Evolutionary conservation across 1,140 invertebrate genomes (phyloP).

Genomic region (Phthorimaea operculella): DNA sequence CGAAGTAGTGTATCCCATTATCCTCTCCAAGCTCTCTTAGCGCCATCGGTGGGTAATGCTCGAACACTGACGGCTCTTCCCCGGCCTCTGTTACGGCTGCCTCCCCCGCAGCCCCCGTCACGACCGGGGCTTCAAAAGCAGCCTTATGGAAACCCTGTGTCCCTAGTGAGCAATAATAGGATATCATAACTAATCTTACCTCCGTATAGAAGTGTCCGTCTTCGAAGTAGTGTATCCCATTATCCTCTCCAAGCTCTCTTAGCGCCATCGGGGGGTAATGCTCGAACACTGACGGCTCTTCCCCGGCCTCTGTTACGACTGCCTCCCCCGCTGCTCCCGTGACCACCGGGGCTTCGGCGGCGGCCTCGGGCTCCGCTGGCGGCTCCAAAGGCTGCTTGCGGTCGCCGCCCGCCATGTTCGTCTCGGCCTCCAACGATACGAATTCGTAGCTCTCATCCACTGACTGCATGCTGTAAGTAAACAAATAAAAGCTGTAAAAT

Average conservation of each 20-base stretch:
- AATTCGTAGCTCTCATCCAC: conserved; percentile 64
- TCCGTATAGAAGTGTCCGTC: conserved; percentile 96
- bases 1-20: conserved; percentile 87
- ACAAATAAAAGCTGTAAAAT: not conserved
- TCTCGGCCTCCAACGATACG: conserved; percentile 49
- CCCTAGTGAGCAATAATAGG: no score
- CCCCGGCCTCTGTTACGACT: conserved; percentile 20
- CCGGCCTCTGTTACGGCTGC: conserved; percentile 20
- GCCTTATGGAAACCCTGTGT: no score
- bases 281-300: conserved; percentile 36
- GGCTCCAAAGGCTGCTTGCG: conserved; percentile 21
- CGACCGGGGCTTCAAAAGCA: no score
- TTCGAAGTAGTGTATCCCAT: conserved; percentile 89
- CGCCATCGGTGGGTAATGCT: conserved; percentile 53
- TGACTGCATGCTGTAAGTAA: conserved; percentile 54
- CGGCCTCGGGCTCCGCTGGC: conserved; percentile 25
- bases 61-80: conserved; percentile 33
- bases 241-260: conserved; percentile 71
- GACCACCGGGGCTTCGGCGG: conserved; percentile 16
- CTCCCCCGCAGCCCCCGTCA: conserved; percentile 21
- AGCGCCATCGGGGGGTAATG: conserved; percentile 57
- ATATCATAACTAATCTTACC: conserved; percentile 52
- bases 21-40: conserved; percentile 72
- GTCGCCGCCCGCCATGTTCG: conserved; percentile 35
- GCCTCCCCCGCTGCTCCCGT: conserved; percentile 17